Conservation (phyloP, 2,113 vertebrate genomes). For the Genyomyrus donnyi region DNA sequence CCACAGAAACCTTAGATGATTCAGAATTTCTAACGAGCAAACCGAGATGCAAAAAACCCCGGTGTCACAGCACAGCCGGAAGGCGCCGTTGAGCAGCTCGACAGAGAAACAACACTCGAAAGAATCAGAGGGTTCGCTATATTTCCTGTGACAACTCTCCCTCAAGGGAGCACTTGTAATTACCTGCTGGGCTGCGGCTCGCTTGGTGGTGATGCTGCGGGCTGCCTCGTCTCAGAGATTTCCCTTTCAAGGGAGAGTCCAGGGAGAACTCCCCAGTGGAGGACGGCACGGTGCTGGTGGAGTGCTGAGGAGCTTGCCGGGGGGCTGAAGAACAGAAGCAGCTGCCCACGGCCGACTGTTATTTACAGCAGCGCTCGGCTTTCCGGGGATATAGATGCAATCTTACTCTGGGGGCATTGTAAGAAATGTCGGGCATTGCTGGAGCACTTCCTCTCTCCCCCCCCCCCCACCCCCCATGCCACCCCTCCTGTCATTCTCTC, state of each 20-base stretch:
- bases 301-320: constrained; percentile 10
- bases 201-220: background rate
- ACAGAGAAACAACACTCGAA: background rate
- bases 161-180: background rate
- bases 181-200: constrained; percentile 12
- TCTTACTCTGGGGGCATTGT: constrained; percentile 52
- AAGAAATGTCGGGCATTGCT: constrained; percentile 48
- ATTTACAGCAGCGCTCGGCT: constrained; percentile 41
- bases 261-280: background rate
- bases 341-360: constrained; percentile 33
- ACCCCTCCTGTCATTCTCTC: background rate
- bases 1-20: background rate
- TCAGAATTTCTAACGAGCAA: background rate
- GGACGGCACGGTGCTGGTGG: background rate
- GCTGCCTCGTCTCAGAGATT: background rate
- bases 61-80: background rate
- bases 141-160: background rate
- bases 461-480: constrained; percentile 26
- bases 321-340: constrained; percentile 43
- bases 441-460: constrained; percentile 51
- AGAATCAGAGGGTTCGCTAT: background rate
- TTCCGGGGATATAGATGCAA: constrained; percentile 50
- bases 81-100: background rate
- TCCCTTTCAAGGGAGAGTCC: background rate
- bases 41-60: background rate